Conservation (phyloP, 1,140 invertebrate genomes). For the Pseudachorutes palmiensis region DNA sequence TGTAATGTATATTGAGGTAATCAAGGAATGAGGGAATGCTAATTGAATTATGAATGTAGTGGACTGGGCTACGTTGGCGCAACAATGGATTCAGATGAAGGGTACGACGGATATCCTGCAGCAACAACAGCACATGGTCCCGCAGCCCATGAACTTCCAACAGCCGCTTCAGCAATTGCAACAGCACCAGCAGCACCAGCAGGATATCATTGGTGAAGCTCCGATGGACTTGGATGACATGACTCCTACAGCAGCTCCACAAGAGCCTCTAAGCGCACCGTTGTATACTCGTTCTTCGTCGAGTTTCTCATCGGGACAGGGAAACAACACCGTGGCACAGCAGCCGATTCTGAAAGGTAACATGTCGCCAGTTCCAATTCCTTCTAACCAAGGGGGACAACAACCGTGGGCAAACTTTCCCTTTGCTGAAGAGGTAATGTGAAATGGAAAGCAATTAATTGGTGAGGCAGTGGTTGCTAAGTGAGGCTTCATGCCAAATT, state of each 20-base stretch:
- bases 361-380: too few species aligned
- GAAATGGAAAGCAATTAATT: too few species aligned
- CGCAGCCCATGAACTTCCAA: too few species aligned
- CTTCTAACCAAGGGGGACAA: too few species aligned
- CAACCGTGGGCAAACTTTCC: too few species aligned
- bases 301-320: neutral
- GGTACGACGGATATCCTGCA: slow-evolving; percentile 1
- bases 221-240: slow-evolving; percentile 40
- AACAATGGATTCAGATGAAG: slow-evolving; percentile 97
- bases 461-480: too few species aligned
- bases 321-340: too few species aligned
- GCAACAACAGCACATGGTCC: slow-evolving; percentile 9
- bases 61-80: slow-evolving; percentile 89
- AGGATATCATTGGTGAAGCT: slow-evolving; percentile 27
- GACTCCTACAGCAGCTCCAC: too few species aligned
- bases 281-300: slow-evolving; percentile 5
- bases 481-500: too few species aligned
- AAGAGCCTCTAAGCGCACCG: neutral
- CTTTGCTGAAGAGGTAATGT: too few species aligned
- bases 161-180: slow-evolving; percentile 12
- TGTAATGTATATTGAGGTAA: too few species aligned
- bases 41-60: slow-evolving; percentile 49
- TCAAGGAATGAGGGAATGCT: slow-evolving; percentile 8
- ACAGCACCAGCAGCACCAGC: slow-evolving; percentile 17
- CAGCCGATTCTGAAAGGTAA: too few species aligned